Evolutionary conservation across 2,113 vertebrate species (phyloP).

Genomic region (Penelope pileata): DNA sequence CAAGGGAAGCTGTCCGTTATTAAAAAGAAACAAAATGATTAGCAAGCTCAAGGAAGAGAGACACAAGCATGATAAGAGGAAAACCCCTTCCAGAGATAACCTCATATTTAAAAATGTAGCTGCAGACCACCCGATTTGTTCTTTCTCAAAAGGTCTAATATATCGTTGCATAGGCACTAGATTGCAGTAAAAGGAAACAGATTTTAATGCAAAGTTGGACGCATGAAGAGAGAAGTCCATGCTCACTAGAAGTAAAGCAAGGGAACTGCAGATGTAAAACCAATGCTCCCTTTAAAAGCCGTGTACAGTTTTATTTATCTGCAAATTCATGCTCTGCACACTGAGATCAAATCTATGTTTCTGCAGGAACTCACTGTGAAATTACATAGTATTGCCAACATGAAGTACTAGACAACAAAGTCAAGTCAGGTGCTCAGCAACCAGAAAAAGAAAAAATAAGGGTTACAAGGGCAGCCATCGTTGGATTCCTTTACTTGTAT

Average conservation of each 20-base stretch:
- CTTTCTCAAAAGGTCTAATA: background rate
- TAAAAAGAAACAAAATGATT: background rate
- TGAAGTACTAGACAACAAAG: background rate
- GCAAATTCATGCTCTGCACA: background rate
- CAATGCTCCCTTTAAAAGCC: background rate
- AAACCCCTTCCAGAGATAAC: background rate
- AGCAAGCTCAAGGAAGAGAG: background rate
- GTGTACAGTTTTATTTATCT: background rate
- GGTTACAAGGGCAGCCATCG: background rate
- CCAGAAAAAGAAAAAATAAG: background rate
- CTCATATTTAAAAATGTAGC: background rate
- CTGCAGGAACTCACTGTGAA: conserved; percentile 2
- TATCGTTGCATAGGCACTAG: background rate
- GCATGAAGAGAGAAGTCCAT: background rate
- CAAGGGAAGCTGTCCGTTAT: background rate
- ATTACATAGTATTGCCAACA: background rate
- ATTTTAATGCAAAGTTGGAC: background rate
- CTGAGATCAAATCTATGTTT: background rate
- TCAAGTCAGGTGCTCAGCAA: background rate
- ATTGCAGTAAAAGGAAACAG: background rate
- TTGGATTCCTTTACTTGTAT: background rate
- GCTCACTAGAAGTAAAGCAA: background rate
- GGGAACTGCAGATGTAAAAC: background rate
- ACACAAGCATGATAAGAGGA: background rate
- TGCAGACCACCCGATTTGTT: background rate